Evolutionary conservation across 2,113 vertebrate genomes (phyloP).

Genomic region (Lates calcarifer): DNA sequence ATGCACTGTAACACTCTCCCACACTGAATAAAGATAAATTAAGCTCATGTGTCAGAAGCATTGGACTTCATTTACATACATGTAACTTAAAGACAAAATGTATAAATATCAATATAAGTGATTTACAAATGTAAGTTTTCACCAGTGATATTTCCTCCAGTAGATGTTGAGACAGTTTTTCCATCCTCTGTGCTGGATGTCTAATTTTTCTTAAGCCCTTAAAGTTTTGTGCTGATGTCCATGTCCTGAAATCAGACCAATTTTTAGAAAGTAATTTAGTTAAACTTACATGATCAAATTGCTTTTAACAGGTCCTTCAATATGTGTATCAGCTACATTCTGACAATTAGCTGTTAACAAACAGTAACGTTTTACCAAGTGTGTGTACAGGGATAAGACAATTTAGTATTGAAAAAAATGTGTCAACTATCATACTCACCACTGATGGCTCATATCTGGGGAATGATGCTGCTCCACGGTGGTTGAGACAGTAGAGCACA

Average conservation of each 20-base stretch:
- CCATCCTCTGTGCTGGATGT: slow-evolving; percentile 5
- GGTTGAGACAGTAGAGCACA: slow-evolving; percentile 82
- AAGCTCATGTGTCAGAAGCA: neutral
- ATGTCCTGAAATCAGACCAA: slow-evolving; percentile 75
- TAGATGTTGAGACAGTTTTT: neutral
- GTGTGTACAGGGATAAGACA: neutral
- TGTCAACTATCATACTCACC: slow-evolving; percentile 61
- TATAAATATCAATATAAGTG: slow-evolving; percentile 23
- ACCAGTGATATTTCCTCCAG: neutral
- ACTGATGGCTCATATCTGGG: slow-evolving; percentile 57
- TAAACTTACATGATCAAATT: neutral
- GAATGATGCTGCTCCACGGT: slow-evolving; percentile 49
- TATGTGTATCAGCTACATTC: neutral
- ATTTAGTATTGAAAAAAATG: too few species aligned
- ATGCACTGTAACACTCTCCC: slow-evolving; percentile 57
- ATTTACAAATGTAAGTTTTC: neutral
- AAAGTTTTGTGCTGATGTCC: slow-evolving; percentile 72
- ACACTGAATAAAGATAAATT: slow-evolving; percentile 61
- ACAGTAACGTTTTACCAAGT: neutral
- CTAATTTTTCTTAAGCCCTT: slow-evolving; percentile 9
- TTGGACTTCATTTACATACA: slow-evolving; percentile 28
- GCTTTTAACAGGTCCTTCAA: neutral
- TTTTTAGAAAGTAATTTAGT: neutral
- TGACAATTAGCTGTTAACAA: neutral
- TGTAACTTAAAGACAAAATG: neutral